These are phyloP conservation scores for Lepus timidus DNA, from an alignment of 2,113 vertebrate species.

Conservation along the genomic window DNA sequence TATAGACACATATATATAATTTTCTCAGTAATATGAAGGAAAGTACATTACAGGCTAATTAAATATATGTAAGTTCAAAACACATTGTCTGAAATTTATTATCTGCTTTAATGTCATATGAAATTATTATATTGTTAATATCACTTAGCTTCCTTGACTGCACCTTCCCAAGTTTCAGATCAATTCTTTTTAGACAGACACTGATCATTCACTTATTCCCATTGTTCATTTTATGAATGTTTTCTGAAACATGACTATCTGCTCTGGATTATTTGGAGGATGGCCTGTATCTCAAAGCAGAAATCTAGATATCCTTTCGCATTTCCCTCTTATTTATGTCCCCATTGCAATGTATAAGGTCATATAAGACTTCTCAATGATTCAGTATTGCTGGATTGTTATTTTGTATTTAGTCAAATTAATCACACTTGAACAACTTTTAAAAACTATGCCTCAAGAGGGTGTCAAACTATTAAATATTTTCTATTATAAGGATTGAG, in stretches of 20 bases:
- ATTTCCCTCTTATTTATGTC: background rate
- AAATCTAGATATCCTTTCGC: background rate
- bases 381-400: constrained; percentile 49
- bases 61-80: background rate
- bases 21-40: background rate
- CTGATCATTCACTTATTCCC: background rate
- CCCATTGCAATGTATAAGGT: background rate
- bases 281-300: background rate
- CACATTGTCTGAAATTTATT: background rate
- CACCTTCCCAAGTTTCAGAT: background rate
- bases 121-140: background rate
- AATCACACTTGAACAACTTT: constrained; percentile 88
- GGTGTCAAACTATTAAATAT: constrained; percentile 91
- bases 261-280: background rate
- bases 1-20: background rate
- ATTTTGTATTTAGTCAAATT: constrained; percentile 84
- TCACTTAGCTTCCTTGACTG: background rate
- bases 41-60: background rate
- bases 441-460: constrained; percentile 88
- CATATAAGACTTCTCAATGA: background rate
- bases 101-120: background rate
- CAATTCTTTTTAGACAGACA: background rate
- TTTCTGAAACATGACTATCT: background rate
- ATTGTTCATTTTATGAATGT: background rate
- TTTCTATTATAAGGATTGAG: constrained; percentile 88